Conservation (phyloP, 1,140 invertebrate genomes). For the Apis dorsata region DNA sequence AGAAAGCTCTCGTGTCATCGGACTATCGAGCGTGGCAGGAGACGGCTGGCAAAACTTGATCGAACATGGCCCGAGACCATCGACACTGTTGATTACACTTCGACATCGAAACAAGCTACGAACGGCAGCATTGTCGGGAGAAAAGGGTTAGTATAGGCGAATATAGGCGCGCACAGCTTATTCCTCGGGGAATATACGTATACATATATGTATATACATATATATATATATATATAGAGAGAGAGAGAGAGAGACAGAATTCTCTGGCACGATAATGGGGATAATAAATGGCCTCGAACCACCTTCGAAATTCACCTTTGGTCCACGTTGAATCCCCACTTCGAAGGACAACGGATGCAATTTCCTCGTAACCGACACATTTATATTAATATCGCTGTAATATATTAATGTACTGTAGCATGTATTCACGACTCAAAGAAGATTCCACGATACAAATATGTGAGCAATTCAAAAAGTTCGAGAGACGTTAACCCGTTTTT, state of each 20-base stretch:
- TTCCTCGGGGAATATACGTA: background rate
- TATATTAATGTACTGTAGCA: no score
- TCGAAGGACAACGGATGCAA: slow-evolving; percentile 44
- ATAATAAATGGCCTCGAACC: slow-evolving; percentile 67
- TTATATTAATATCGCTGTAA: slow-evolving; percentile 39
- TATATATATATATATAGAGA: no score
- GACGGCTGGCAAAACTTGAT: slow-evolving; percentile 50
- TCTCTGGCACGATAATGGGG: slow-evolving; percentile 66
- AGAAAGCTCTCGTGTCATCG: slow-evolving; percentile 34
- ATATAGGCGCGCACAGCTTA: slow-evolving; percentile 18
- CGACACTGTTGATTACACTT: slow-evolving; percentile 51
- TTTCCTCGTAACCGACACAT: slow-evolving; percentile 35
- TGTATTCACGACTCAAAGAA: background rate
- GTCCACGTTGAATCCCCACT: slow-evolving; percentile 12
- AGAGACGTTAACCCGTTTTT: background rate
- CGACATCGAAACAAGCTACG: slow-evolving; percentile 48
- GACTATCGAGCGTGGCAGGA: slow-evolving; percentile 12
- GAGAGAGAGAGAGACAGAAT: slow-evolving; percentile 28
- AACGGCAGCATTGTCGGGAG: slow-evolving; percentile 45
- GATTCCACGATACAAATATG: background rate
- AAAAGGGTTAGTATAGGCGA: slow-evolving; percentile 58
- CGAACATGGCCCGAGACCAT: slow-evolving; percentile 35
- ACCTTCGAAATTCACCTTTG: slow-evolving; percentile 57
- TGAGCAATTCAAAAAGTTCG: background rate
- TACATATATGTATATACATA: no score